Base-by-base conservation (phyloP, 2,797 vertebrate species). In the Melanogrammus aeglefinus region DNA sequence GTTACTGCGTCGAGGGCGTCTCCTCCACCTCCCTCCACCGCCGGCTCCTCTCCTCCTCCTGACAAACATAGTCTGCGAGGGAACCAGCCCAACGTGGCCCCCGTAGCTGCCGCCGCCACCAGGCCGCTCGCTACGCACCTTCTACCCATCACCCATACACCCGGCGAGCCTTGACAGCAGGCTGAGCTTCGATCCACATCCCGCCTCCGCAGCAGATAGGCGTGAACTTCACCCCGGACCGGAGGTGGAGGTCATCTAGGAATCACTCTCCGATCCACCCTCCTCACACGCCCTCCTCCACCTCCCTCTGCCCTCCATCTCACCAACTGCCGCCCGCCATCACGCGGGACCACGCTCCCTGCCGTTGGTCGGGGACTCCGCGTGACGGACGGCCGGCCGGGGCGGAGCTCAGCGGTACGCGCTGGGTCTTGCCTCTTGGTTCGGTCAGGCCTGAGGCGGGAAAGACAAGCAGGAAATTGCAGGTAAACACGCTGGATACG, bases 111-210 rank as follows among this genome's bases (percentile, higher is more conserved):
- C 98, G 9, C n/a, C 97, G 94, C 98, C 98, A 99, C 97, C 98
- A 99, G n/a, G 86, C 98, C 98, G 0, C n/a, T 99, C 98, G 0
- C 97, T 99, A n/a, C n/a, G 92, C 98, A 99, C n/a, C 85, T 99
- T 99, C 93, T 99, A n/a, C n/a, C 98, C 96, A 97, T 97, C 88
- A 99, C 98, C 0, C 93, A 91, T 77, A n/a, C n/a, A 99, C 97
- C 12, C 89, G 94, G 29, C n/a, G 97, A 94, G 36, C 96, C 88
- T 99, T 99, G 35, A n/a, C n/a, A 95, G 90, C 18, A 99, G 95
- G 51, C 95, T 95, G 82, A 99, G 94, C 86, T n/a, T 99, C 98
- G 14, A n/a, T 99, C 98, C 2, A n/a, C n/a, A n/a, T 99, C 96
- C 47, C 98, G 88, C n/a, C 92, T 99, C 98, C 0, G 97, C 96